phyloP scores from a whole-genome alignment of 2,888 invertebrate genomes.

The Ormia ochracea region DNA sequence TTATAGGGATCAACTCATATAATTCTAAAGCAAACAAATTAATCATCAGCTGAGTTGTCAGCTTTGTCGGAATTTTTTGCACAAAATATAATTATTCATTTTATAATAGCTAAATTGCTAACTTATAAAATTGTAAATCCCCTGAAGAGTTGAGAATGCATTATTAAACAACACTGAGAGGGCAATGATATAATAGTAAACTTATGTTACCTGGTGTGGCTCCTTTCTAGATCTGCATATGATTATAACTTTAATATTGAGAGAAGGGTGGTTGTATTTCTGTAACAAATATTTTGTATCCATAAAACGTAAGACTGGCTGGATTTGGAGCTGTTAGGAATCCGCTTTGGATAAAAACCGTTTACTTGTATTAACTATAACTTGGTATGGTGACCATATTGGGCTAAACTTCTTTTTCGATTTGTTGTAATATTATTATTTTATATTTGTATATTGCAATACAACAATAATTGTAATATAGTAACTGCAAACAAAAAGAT shows the following conservation, averaged over 20 bases:
- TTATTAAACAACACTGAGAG: not conserved
- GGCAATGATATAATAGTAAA: not conserved
- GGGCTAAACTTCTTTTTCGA: slow-evolving; percentile 55
- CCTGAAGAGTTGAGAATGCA: not conserved
- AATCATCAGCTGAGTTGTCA: too few relatives aligned
- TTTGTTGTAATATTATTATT: slow-evolving; percentile 19
- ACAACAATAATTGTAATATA: too few relatives aligned
- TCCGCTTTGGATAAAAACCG: not conserved
- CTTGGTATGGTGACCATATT: not conserved
- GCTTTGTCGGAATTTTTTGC: too few relatives aligned
- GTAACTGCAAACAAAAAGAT: too few relatives aligned
- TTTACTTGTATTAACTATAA: not conserved
- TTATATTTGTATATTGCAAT: not conserved
- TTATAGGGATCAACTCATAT: too few relatives aligned
- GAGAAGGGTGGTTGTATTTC: not conserved
- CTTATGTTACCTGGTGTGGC: not conserved
- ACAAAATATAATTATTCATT: slow-evolving; percentile 19
- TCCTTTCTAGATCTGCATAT: not conserved
- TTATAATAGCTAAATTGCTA: slow-evolving; percentile 4
- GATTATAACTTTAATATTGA: not conserved
- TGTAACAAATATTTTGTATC: not conserved
- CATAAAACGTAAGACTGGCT: not conserved
- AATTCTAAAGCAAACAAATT: too few relatives aligned
- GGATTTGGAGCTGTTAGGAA: not conserved
- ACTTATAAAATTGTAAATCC: not conserved